Evolutionary conservation across 1,140 invertebrate genomes (phyloP), one percentile per base, ranked within the genome.

Genomic region (Coenobita brevimanus): DNA sequence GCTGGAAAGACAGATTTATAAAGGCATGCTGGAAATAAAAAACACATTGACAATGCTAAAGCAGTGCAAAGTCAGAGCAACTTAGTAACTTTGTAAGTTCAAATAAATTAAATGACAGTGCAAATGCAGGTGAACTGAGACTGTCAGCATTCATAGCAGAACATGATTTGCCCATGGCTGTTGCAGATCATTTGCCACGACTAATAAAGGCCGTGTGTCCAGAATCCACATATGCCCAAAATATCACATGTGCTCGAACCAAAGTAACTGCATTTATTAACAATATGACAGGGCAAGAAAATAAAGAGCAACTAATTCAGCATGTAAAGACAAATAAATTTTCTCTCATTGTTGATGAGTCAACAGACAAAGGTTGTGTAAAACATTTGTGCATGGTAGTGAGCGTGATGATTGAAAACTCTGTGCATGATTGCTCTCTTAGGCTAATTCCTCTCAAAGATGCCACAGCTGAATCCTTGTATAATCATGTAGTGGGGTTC

Each of bases 311-410:
- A 79, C 24, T 79, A 75, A 75, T 75, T 75, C n/a, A 75, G n/a
- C 71, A 75, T 27, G 27, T 75, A 75, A 75, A 75, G 71, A 75
- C 33, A 75, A 75, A 75, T 75, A n/a, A n/a, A n/a, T n/a, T n/a
- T n/a, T n/a, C n/a, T n/a, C n/a, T n/a, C n/a, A n/a, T n/a, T n/a
- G n/a, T n/a, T n/a, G n/a, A n/a, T n/a, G n/a, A n/a, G n/a, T n/a
- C n/a, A n/a, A n/a, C n/a, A n/a, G n/a, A n/a, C n/a, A n/a, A n/a
- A n/a, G n/a, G n/a, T n/a, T n/a, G n/a, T n/a, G n/a, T n/a, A n/a
- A n/a, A n/a, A n/a, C 33, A 75, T 38, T 75, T 75, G 43, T 75
- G 41, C 71, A 75, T 79, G 76, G 76, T 54, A 54, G 76, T 30
- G 13, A 64, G 41, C 21, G 4, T 79, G 21, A 79, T 54, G 27